Conservation (phyloP, 1,140 invertebrate genomes). For the Popillia japonica region DNA sequence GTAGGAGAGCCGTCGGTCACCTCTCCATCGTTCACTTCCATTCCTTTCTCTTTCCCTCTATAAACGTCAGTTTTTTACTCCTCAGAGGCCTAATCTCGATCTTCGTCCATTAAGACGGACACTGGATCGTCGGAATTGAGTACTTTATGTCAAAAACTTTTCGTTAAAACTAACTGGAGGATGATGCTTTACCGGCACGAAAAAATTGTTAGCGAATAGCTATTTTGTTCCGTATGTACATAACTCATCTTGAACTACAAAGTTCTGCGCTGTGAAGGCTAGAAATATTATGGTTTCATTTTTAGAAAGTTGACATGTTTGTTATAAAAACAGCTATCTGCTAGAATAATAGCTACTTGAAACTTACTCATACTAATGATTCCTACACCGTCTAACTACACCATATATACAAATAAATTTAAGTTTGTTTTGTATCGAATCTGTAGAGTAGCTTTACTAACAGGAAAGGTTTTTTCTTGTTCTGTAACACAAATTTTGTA, state of each 20-base stretch:
- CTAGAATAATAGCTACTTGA: too few species aligned
- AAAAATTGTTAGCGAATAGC: not conserved
- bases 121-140: not conserved
- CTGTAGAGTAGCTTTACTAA: too few species aligned
- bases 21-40: slow-evolving; percentile 24
- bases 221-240: not conserved
- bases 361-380: too few species aligned
- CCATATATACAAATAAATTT: too few species aligned
- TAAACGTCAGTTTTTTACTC: not conserved
- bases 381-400: too few species aligned
- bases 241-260: not conserved
- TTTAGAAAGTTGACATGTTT: too few species aligned
- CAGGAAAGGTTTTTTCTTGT: too few species aligned
- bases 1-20: not conserved
- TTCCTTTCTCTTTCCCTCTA: not conserved
- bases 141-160: slow-evolving; percentile 12
- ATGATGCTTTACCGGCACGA: not conserved
- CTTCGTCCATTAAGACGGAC: slow-evolving; percentile 21
- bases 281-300: too few species aligned
- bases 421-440: too few species aligned
- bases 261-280: too few species aligned
- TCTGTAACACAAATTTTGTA: too few species aligned
- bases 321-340: too few species aligned
- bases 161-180: slow-evolving; percentile 11
- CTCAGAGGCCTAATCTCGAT: slow-evolving; percentile 22